Conservation (phyloP, 1,140 invertebrate genomes). For the Lamellibrachia luymesi region DNA sequence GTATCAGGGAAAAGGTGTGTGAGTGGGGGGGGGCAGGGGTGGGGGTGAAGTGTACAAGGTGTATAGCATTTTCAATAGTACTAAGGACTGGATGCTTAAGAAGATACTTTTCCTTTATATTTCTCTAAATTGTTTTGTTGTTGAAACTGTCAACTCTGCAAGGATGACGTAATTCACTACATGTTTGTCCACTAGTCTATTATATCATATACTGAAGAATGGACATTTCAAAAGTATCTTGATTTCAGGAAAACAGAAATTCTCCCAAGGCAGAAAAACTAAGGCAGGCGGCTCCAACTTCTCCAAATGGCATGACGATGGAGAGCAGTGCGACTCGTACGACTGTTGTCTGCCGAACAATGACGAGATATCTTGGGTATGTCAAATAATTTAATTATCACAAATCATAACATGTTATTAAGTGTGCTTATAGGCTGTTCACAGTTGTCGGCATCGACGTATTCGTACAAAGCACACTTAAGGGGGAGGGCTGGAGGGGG, state of each 20-base stretch:
- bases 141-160: neutral
- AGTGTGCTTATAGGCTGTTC: too few species aligned
- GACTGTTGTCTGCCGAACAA: constrained; percentile 9
- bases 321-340: constrained; percentile 12
- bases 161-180: neutral
- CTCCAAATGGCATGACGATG: constrained; percentile 2
- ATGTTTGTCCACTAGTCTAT: neutral
- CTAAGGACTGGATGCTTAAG: too few species aligned
- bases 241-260: neutral
- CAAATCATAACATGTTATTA: too few species aligned
- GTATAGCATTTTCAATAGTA: too few species aligned
- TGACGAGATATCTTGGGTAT: constrained; percentile 18
- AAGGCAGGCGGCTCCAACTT: neutral
- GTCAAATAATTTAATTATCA: neutral
- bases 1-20: too few species aligned
- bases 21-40: too few species aligned
- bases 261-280: neutral
- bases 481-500: too few species aligned
- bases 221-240: neutral
- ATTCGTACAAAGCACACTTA: too few species aligned
- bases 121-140: neutral
- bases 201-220: neutral
- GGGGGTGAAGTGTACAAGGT: too few species aligned
- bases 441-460: too few species aligned
- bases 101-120: too few species aligned